Evolutionary conservation across 2,797 vertebrate species (phyloP).

Genomic region (Brachyrhaphis roseni): DNA sequence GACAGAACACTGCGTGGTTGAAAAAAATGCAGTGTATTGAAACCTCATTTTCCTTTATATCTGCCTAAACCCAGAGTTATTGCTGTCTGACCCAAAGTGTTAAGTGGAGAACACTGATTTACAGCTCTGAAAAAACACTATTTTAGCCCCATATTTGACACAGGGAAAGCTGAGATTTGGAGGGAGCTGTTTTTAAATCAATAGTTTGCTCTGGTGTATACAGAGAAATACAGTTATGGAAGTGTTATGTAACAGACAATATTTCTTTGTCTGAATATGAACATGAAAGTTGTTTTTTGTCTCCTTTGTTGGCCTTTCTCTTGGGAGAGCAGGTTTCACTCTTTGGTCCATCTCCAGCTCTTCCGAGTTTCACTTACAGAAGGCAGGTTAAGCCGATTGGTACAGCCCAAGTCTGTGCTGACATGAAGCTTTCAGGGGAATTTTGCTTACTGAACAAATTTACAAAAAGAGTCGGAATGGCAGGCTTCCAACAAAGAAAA

Average conservation of each 20-base stretch:
- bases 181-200: neutral
- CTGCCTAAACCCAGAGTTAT: neutral
- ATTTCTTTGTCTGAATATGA: slow-evolving; percentile 24
- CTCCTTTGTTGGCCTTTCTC: slow-evolving; percentile 43
- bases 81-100: neutral
- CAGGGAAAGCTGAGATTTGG: neutral
- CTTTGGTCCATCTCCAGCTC: slow-evolving; percentile 42
- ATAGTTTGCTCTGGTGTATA: neutral
- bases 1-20: neutral
- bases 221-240: neutral
- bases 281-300: neutral
- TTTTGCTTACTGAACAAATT: slow-evolving; percentile 45
- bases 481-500: neutral
- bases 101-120: neutral
- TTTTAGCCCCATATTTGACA: neutral
- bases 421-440: slow-evolving; percentile 68
- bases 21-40: neutral
- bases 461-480: slow-evolving; percentile 15
- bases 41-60: neutral
- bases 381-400: slow-evolving; percentile 47
- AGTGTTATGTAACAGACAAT: neutral
- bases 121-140: neutral
- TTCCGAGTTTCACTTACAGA: slow-evolving; percentile 25
- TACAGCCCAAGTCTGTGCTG: slow-evolving; percentile 47
- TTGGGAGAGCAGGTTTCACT: slow-evolving; percentile 33